Base-by-base conservation (phyloP, 1,140 invertebrate genomes). In the Homarus americanus region DNA sequence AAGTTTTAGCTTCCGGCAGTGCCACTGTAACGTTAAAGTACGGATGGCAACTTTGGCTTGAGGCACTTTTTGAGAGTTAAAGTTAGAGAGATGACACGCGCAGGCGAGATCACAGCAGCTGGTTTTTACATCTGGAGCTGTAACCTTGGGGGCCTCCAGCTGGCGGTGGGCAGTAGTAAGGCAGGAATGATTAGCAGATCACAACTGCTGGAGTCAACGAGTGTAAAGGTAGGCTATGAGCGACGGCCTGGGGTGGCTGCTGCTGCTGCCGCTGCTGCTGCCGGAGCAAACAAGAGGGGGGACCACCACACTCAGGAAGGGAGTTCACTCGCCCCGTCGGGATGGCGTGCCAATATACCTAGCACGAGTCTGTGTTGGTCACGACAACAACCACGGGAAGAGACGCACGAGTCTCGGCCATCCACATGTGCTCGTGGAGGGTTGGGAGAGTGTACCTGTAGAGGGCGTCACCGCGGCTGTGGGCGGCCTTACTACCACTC, bases 151-250 rank as follows among this genome's bases (percentile, higher is more conserved):
- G 20, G 53, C 53, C 53, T 58, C 53, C 0, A 20, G 53, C 53
- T 83, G 44, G 15, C 40, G 87, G 87, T 90, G 80, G 80, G 73
- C 75, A 79, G 80, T 90, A 83, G 17, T 90, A 90, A 90, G 87
- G 87, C 87, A 90, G 87, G 87, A 76, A 82, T 58, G 75, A 87
- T 63, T 53, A 38, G 79, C 63, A 34, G 49, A 63, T 82, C 49
- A 82, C 49, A 82, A 63, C 49, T 82, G 49, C 79, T 82, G 53
- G 49, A 66, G 58, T 58, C 5, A n/a, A 36, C 17, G 34, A 36
- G 2, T 15, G 36, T 36, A 5, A 75, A 49, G 44, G 53, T 15
- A 58, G 53, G 53, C 4, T 15, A 4, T 20, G 12, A 17, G 36
- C 34, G 20, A 20, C 20, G 76, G 24, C 40, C 24, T 78, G 36